Conservation (phyloP, 2,797 vertebrate species). For the Hoplostethus mediterraneus region DNA sequence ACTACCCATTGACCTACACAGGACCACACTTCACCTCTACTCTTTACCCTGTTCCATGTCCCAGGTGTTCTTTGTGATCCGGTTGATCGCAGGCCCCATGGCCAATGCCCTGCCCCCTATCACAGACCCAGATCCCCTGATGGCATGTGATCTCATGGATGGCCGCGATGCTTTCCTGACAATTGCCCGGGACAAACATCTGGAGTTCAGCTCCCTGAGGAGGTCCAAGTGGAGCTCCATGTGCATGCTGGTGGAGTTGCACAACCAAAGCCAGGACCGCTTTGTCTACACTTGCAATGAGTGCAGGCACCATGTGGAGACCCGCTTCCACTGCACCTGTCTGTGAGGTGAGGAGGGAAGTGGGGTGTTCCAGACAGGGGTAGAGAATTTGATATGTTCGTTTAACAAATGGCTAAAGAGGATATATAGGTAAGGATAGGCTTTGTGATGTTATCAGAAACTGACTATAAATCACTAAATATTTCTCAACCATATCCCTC, state of each 20-base stretch:
- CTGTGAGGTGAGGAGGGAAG: constrained; percentile 89
- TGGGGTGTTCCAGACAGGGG: not conserved
- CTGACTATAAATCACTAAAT: not conserved
- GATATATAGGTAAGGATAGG: not conserved
- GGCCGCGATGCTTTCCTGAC: constrained; percentile 97
- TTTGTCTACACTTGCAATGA: constrained; percentile 99
- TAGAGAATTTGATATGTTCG: no score
- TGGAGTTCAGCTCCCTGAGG: constrained; percentile 96
- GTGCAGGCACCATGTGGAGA: constrained; percentile 98
- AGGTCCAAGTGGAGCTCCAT: constrained; percentile 97
- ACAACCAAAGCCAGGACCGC: constrained; percentile 98
- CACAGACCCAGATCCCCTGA: constrained; percentile 90
- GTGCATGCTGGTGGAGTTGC: constrained; percentile 98
- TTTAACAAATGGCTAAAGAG: not conserved
- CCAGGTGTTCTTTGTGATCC: constrained; percentile 98
- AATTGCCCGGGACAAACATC: constrained; percentile 95
- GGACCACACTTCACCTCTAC: not conserved
- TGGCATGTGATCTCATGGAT: constrained; percentile 98
- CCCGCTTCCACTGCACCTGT: constrained; percentile 97
- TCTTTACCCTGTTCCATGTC: not conserved
- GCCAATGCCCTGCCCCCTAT: constrained; percentile 95
- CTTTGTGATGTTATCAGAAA: not conserved
- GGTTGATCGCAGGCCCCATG: constrained; percentile 92
- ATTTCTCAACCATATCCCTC: constrained; percentile 5
- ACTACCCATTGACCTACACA: not conserved